phyloP scores from a whole-genome alignment of 2,797 vertebrate genomes.

The Eutrigla gurnardus region DNA sequence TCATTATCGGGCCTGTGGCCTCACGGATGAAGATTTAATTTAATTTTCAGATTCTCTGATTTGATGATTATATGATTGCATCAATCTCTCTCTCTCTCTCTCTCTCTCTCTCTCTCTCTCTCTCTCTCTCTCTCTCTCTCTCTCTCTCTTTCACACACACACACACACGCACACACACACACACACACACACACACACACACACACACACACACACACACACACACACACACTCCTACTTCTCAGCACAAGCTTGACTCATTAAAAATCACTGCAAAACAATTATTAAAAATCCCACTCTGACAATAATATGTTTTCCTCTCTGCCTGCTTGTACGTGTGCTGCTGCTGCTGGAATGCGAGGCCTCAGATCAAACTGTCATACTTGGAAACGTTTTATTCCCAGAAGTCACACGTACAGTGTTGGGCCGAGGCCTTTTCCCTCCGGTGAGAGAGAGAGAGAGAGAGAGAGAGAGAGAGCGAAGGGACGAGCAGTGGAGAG shows the following conservation, averaged over 20 bases:
- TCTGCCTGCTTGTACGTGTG: background rate
- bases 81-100: too few species aligned
- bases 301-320: slow-evolving; percentile 1
- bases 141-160: background rate
- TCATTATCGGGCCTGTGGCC: background rate
- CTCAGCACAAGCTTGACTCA: background rate
- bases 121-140: too few species aligned
- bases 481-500: slow-evolving; percentile 11
- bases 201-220: too few species aligned
- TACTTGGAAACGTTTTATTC: slow-evolving; percentile 25
- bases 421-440: slow-evolving; percentile 18
- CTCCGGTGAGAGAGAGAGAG: slow-evolving; percentile 18
- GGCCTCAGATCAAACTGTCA: slow-evolving; percentile 22
- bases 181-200: too few species aligned
- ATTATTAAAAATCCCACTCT: background rate
- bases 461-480: background rate
- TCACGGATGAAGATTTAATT: slow-evolving; percentile 1
- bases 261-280: slow-evolving; percentile 1
- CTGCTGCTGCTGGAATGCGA: slow-evolving; percentile 1
- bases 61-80: background rate
- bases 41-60: slow-evolving; percentile 10
- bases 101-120: too few species aligned
- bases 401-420: background rate
- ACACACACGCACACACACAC: too few species aligned
- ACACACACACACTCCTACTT: too few species aligned